Base-by-base conservation (phyloP, 1,140 invertebrate genomes). In the Drosophila mauritiana region DNA sequence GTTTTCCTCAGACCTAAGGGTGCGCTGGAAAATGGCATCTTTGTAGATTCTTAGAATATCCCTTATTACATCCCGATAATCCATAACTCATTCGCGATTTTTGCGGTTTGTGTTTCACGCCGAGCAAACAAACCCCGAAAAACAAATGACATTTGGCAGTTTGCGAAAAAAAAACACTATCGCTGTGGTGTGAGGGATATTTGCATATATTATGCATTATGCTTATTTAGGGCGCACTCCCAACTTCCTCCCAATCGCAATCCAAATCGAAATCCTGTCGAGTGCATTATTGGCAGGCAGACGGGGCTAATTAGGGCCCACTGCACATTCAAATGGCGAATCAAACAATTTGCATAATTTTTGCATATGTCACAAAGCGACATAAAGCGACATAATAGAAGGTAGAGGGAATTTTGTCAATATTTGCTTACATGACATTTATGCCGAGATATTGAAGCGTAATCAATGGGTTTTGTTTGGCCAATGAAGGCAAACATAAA, bases 271-370 rank as follows among this genome's bases (percentile, higher is more conserved):
- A 67, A 27, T 42, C 64, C 59, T 31, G 59, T 43, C 25, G 63
- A 79, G 81, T 75, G 80, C 59, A 25, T 12, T 62, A 64, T 65
- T 46, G 63, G 51, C 67, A 27, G 51, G 25, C 64, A 70, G 25
- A 36, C 64, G 57, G 63, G 80, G 54, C 78, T 86, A 88, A 86
- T 86, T 86, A 88, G 61, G 61, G 69, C 46, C 61, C 58, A 81
- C 81, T 86, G 58, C 59, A 40, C 51, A 65, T 68, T 68, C 56
- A 69, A 61, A 78, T 77, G 73, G 40, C 57, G 39, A 82, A 78
- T 67, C 56, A 80, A 74, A 80, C 69, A 64, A 88, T 86, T 86
- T 89, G 65, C 83, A 86, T 88, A 88, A 83, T 83, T 77, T 88
- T 79, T 86, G 84, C 83, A 83, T 75, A 82, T 86, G 49, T 85